Percentiles rank a stretch among this genome's conserved stretches.
Conservation (phyloP, 92 coral and sea anemone species). For the Porites lobata region DNA sequence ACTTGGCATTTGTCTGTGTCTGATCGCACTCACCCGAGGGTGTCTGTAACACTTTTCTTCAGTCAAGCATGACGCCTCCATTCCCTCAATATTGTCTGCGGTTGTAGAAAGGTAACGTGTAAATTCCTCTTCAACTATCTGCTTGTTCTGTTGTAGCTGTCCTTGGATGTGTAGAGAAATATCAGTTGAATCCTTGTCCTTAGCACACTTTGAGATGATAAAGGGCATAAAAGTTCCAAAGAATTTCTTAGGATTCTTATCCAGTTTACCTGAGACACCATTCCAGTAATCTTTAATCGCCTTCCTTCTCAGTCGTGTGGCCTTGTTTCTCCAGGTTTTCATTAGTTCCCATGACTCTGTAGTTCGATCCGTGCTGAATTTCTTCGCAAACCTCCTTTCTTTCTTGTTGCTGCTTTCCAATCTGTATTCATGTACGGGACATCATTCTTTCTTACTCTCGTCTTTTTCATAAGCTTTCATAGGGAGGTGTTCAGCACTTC, state of each 20-base stretch:
- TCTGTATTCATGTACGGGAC: constrained; percentile 15
- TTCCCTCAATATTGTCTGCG: constrained; percentile 6
- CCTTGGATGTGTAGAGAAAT: no score
- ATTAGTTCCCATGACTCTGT: not conserved
- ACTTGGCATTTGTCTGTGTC: constrained; percentile 2
- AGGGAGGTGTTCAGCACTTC: constrained; percentile 7
- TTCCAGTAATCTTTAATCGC: constrained; percentile 20
- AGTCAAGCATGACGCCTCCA: constrained; percentile 11
- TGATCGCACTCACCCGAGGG: not conserved
- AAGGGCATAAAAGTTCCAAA: constrained; percentile 11
- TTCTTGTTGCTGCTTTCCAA: constrained; percentile 19
- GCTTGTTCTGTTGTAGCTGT: not conserved
- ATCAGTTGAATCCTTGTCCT: not conserved
- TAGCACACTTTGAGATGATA: not conserved
- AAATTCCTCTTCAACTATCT: constrained; percentile 13
- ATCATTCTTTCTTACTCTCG: not conserved
- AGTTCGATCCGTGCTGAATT: constrained; percentile 3
- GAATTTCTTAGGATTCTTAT: constrained; percentile 2
- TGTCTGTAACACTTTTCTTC: not conserved
- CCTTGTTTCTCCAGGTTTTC: no score
- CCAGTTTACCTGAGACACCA: not conserved
- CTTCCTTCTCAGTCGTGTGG: not conserved
- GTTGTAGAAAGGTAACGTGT: constrained; percentile 10
- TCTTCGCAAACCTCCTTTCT: constrained; percentile 8
- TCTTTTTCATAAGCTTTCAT: constrained; percentile 2